Evolutionary conservation across 2,113 vertebrate genomes (phyloP).

Genomic region (Sturnira hondurensis): DNA sequence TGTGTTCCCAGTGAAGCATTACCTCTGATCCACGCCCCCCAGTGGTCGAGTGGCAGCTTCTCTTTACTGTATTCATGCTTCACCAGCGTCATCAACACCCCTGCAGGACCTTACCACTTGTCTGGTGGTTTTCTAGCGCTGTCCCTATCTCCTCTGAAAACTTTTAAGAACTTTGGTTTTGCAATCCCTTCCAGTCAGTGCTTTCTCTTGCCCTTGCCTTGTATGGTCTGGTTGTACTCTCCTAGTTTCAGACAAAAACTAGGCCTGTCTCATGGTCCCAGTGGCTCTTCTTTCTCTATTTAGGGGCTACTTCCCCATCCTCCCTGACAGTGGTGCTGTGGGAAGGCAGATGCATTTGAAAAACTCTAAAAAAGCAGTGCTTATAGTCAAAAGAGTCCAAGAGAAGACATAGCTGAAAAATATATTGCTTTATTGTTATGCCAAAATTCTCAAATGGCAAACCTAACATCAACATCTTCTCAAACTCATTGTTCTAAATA

Average conservation of each 20-base stretch:
- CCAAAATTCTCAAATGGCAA: background rate
- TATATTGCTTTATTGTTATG: background rate
- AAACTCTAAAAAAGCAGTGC: background rate
- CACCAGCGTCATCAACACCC: too few species aligned
- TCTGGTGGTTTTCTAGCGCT: background rate
- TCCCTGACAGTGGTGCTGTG: background rate
- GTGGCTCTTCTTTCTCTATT: background rate
- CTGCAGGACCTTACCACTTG: background rate
- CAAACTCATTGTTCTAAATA: background rate
- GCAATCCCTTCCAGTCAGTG: background rate
- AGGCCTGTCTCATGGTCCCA: background rate
- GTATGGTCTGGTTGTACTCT: background rate
- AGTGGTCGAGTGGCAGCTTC: background rate
- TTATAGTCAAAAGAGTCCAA: background rate
- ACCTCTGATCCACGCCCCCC: fast-evolving
- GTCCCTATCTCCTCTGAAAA: background rate
- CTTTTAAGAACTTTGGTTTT: background rate
- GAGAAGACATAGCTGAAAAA: background rate
- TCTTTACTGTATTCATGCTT: background rate
- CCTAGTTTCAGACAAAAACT: background rate
- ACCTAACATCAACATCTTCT: background rate
- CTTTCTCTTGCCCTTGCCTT: background rate
- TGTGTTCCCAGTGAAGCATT: too few species aligned
- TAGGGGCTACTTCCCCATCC: fast-evolving
- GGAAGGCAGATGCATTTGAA: background rate